phyloP scores from a whole-genome alignment of 2,888 invertebrate genomes.

The Rotaria sp. region DNA sequence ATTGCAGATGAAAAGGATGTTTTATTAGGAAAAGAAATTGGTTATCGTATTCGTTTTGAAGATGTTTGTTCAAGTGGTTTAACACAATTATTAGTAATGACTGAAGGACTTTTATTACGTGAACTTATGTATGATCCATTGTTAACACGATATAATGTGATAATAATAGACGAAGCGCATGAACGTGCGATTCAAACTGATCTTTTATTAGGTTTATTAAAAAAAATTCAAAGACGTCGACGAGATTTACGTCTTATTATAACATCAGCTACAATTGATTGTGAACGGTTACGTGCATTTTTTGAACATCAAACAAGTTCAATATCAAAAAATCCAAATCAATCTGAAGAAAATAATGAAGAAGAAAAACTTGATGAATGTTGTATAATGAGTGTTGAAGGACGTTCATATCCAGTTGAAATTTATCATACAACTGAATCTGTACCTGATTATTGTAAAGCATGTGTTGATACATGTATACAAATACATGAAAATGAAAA shows the following conservation, averaged over 20 bases:
- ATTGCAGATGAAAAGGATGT: conserved; percentile 80
- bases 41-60: conserved; percentile 72
- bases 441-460: conserved; percentile 78
- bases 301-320: conserved; percentile 29
- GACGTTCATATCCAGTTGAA: conserved; percentile 77
- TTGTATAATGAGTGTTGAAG: conserved; percentile 55
- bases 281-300: conserved; percentile 62
- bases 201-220: conserved; percentile 80
- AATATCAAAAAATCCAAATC: neutral
- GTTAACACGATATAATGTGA: conserved; percentile 72
- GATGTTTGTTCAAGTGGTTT: conserved; percentile 45
- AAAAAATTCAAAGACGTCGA: conserved; percentile 69
- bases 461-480: conserved; percentile 75
- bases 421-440: conserved; percentile 72
- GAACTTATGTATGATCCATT: conserved; percentile 92
- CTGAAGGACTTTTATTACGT: conserved; percentile 83
- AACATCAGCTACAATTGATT: conserved; percentile 90
- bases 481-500: conserved; percentile 69
- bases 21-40: conserved; percentile 69
- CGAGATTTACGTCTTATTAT: conserved; percentile 74
- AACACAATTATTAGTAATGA: conserved; percentile 61
- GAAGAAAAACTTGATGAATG: conserved; percentile 43
- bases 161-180: conserved; percentile 89
- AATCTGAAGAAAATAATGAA: neutral
- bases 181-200: conserved; percentile 87